Percentiles rank a stretch among this genome's conserved stretches.
These are phyloP conservation scores for Pygoscelis adeliae DNA, from an alignment of 2,113 vertebrate species.

Conservation along the genomic window DNA sequence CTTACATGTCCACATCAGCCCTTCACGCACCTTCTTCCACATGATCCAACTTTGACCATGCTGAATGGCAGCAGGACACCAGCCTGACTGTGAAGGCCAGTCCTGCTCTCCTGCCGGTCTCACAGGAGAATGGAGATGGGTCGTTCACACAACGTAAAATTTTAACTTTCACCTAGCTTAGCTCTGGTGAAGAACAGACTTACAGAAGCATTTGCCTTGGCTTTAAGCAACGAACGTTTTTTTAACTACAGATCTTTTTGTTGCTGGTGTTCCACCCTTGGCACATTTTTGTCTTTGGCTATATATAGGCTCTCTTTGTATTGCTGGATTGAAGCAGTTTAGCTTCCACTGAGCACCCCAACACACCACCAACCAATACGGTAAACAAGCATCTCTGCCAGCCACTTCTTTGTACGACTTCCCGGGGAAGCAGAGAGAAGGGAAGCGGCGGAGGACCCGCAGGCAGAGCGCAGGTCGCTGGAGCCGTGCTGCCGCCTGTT, in stretches of 20 bases:
- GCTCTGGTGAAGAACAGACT: background rate
- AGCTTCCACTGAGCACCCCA: background rate
- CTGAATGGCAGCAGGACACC: background rate
- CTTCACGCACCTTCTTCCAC: background rate
- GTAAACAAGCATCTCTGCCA: background rate
- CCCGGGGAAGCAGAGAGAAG: background rate
- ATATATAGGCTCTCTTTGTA: background rate
- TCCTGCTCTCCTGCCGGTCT: background rate
- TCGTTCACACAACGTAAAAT: background rate
- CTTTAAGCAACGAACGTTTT: background rate
- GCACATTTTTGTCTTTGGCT: background rate
- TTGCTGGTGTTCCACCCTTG: background rate
- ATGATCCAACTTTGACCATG: accelerated
- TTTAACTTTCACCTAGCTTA: background rate
- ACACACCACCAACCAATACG: background rate
- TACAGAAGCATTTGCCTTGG: background rate
- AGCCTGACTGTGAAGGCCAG: background rate
- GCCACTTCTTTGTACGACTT: background rate
- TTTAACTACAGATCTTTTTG: background rate
- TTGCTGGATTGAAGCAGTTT: background rate
- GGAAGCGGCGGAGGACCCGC: background rate
- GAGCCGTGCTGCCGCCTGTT: background rate
- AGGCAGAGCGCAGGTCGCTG: background rate
- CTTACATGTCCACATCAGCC: background rate
- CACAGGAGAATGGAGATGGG: background rate